These are phyloP conservation scores for Pseudopodoces humilis DNA, from an alignment of 2,113 vertebrate species.

Conservation along the genomic window DNA sequence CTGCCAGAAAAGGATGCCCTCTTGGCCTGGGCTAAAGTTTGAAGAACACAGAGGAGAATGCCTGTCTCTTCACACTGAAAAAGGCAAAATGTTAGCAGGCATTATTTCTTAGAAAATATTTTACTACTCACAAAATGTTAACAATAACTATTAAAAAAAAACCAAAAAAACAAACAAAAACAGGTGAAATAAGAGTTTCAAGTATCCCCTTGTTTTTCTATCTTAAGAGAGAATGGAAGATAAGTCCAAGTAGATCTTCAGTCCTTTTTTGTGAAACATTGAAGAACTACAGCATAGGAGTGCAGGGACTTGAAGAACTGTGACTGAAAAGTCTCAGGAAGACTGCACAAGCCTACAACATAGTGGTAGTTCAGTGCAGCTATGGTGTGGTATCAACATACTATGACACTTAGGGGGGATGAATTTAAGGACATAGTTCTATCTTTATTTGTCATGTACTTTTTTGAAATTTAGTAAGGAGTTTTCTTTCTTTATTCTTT, in stretches of 20 bases:
- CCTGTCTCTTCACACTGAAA: neutral
- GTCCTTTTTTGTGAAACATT: neutral
- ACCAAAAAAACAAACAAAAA: neutral
- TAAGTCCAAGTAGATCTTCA: neutral
- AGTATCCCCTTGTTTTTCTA: neutral
- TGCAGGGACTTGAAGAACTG: neutral
- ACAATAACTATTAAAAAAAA: neutral
- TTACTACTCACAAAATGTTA: neutral
- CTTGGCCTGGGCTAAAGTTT: neutral
- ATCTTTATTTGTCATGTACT: neutral
- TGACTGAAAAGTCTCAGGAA: neutral
- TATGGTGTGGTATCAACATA: neutral
- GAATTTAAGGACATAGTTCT: neutral
- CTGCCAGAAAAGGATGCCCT: neutral
- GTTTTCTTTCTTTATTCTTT: neutral
- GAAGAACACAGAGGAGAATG: neutral
- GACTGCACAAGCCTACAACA: neutral
- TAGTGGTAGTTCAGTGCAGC: neutral
- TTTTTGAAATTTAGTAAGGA: neutral
- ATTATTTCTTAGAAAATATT: neutral
- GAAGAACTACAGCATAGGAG: neutral
- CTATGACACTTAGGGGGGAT: neutral
- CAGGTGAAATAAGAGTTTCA: neutral
- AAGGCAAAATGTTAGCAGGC: neutral
- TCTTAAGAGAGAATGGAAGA: neutral